Percentiles rank a stretch among this genome's conserved stretches.
These are phyloP conservation scores for Belgica antarctica DNA, from an alignment of 2,888 invertebrate genomes.

Conservation along the genomic window DNA sequence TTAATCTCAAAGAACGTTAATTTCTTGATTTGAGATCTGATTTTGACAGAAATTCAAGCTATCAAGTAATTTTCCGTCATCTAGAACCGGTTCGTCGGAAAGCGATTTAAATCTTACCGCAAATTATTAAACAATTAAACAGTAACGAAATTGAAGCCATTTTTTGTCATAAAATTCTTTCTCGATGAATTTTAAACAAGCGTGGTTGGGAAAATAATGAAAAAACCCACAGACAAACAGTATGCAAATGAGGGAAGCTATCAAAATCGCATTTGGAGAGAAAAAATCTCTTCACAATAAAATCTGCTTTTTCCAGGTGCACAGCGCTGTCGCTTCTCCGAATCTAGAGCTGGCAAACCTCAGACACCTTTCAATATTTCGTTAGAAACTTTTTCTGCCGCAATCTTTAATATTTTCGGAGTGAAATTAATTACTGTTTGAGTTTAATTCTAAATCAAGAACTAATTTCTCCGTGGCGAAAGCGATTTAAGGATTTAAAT, in stretches of 20 bases:
- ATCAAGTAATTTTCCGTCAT: background rate
- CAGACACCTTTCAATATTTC: background rate
- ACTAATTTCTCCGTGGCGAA: conserved; percentile 36
- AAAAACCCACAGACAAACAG: conserved; percentile 40
- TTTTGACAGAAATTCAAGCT: too few species aligned
- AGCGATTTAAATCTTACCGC: background rate
- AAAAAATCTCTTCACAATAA: background rate
- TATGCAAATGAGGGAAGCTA: conserved; percentile 55
- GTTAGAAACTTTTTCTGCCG: background rate
- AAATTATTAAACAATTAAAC: conserved; percentile 38
- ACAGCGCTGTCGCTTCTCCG: background rate
- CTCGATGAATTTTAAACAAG: conserved; percentile 6
- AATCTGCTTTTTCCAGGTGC: conserved; percentile 34
- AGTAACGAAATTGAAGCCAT: conserved; percentile 3
- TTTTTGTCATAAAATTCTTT: conserved; percentile 10
- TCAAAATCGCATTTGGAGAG: conserved; percentile 55
- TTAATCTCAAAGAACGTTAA: too few species aligned
- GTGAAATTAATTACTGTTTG: conserved; percentile 6
- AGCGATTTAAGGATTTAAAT: conserved; percentile 30
- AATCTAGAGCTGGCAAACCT: background rate
- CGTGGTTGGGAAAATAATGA: conserved; percentile 6
- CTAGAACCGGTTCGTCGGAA: background rate
- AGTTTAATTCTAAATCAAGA: conserved; percentile 29
- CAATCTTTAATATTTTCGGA: background rate
- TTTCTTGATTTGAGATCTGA: too few species aligned